Evolutionary conservation across 2,888 invertebrate genomes (phyloP), one percentile per base, ranked within the genome.

Genomic region (Drosophila peninsularis): DNA sequence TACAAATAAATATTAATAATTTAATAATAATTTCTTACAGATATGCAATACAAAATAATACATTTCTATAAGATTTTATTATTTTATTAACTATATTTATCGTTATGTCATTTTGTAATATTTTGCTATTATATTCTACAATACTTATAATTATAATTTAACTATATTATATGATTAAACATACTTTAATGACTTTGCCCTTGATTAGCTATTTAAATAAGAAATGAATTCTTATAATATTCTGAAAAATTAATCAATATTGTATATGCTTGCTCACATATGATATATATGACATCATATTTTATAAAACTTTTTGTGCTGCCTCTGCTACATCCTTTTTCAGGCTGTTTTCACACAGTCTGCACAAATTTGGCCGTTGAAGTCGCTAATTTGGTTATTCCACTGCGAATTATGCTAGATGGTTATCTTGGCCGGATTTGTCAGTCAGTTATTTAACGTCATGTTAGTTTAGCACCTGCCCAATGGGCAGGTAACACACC

Each of bases 401-500:
- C 37, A 3, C 24, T 27, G 54, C 10, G 44, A 68, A 72, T 57
- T 68, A 14, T 41, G 39, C 45, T 49, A 42, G 17, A 17, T 37
- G 4, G 11, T 39, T 39, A 17, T 36, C n/a, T 71, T 52, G n/a
- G 2, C 42, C 72, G 58, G 57, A 66, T 57, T 61, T 67, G 9
- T 9, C 42, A 27, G 39, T 14, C 30, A 27, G 44, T 13, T 21
- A 27, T n/a, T 56, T 17, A 53, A 44, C 66, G 37, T 42, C 53
- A 32, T 56, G 55, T 56, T 32, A 47, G 11, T 34, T 54, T 44
- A 36, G 13, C 47, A 14, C 41, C 21, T 42, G 47, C 14, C n/a
- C 13, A 30, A 34, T 11, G 45, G 17, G 11, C 34, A 44, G 36
- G 42, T 76, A 62, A 60, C 67, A 71, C 65, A 55, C 57, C 68